Conservation (phyloP, 2,888 invertebrate genomes). For the Nemoura dubitans region DNA sequence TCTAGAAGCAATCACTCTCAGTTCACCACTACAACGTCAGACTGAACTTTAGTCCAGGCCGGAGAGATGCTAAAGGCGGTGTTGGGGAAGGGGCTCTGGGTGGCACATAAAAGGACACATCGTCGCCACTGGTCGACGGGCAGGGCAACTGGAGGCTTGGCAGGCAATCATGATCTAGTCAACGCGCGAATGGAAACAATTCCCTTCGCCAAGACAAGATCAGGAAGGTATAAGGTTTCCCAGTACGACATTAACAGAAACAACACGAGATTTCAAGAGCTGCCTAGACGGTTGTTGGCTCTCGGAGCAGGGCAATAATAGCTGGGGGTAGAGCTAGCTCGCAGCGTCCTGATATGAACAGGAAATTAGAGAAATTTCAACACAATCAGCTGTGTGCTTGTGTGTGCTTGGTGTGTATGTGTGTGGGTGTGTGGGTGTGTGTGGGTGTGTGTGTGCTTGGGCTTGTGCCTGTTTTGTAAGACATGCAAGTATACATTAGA, state of each 20-base stretch:
- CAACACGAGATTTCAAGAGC: constrained; percentile 31
- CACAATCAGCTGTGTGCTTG: constrained; percentile 14
- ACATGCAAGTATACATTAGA: background rate
- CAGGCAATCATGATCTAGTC: constrained; percentile 30
- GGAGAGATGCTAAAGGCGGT: background rate
- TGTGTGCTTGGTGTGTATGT: too few relatives aligned
- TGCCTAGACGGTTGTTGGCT: constrained; percentile 8
- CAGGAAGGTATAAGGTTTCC: constrained; percentile 37
- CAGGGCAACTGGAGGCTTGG: background rate
- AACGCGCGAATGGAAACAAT: constrained; percentile 25
- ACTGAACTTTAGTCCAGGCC: background rate
- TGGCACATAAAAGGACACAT: background rate
- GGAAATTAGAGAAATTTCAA: constrained; percentile 43
- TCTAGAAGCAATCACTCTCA: background rate
- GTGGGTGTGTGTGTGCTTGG: background rate
- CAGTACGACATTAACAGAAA: constrained; percentile 41
- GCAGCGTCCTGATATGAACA: constrained; percentile 35
- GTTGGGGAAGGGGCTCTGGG: background rate
- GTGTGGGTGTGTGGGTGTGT: background rate
- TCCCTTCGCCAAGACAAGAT: constrained; percentile 22
- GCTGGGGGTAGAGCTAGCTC: constrained; percentile 9
- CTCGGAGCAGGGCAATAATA: background rate
- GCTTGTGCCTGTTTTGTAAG: background rate
- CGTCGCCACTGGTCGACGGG: background rate
- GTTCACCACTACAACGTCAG: background rate